Conservation (phyloP, 2,888 invertebrate species). For the Cephalotes varians region DNA sequence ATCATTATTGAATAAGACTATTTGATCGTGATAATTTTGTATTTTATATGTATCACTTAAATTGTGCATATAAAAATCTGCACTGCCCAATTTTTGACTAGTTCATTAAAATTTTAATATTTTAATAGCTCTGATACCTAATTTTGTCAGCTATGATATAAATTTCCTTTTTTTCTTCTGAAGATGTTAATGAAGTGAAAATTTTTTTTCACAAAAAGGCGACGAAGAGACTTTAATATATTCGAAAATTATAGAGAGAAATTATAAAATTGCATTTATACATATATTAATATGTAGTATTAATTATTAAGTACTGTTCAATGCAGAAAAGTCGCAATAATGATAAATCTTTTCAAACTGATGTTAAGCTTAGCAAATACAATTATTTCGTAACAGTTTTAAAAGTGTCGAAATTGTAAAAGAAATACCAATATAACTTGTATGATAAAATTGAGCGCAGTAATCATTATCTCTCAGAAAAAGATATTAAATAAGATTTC, state of each 20-base stretch:
- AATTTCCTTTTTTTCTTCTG: background rate
- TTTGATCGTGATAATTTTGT: constrained; percentile 48
- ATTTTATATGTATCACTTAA: constrained; percentile 56
- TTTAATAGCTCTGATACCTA: background rate
- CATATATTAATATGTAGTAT: constrained; percentile 55
- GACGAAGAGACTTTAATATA: constrained; percentile 12
- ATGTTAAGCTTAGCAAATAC: constrained; percentile 62
- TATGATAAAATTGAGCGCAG: constrained; percentile 20
- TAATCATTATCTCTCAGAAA: constrained; percentile 19
- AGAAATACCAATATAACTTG: background rate
- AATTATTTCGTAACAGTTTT: constrained; percentile 47
- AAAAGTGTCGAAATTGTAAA: background rate
- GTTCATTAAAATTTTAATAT: constrained; percentile 29
- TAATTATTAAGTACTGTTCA: constrained; percentile 54
- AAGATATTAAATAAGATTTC: constrained; percentile 35
- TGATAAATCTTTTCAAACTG: constrained; percentile 69
- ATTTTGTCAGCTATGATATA: constrained; percentile 15
- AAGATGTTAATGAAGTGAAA: background rate
- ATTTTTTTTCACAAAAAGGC: background rate
- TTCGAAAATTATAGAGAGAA: background rate
- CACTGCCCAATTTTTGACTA: constrained; percentile 39
- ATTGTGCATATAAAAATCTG: constrained; percentile 36
- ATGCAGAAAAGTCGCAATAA: constrained; percentile 55
- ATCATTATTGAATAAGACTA: constrained; percentile 24
- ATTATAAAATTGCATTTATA: constrained; percentile 64